Evolutionary conservation across 2,797 vertebrate genomes (phyloP).

Genomic region (Menidia menidia): DNA sequence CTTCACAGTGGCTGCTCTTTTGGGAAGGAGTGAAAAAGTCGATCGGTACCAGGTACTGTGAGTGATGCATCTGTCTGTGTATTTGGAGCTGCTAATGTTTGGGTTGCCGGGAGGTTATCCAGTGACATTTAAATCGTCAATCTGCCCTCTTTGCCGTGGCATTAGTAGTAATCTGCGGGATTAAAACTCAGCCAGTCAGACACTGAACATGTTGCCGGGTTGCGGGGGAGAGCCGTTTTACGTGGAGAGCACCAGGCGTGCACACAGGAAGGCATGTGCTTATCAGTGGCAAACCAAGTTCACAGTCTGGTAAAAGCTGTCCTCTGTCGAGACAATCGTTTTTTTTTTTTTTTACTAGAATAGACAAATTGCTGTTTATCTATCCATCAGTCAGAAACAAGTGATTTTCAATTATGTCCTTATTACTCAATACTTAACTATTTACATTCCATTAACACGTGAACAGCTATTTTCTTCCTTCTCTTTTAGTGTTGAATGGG

Average conservation of each 20-base stretch:
- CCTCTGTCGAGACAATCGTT: constrained; percentile 28
- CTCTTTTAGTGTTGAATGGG: not conserved
- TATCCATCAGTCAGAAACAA: constrained; percentile 6
- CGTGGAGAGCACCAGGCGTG: constrained; percentile 32
- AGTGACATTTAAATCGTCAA: constrained; percentile 83
- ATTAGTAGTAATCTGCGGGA: constrained; percentile 80
- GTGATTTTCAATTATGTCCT: constrained; percentile 8
- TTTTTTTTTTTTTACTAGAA: constrained; percentile 22
- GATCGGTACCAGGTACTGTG: constrained; percentile 71
- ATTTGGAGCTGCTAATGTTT: constrained; percentile 74
- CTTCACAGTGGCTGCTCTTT: constrained; percentile 34
- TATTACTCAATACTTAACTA: not conserved
- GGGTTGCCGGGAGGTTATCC: constrained; percentile 77
- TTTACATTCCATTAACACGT: not conserved
- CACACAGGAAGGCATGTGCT: constrained; percentile 38
- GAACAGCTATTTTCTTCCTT: not conserved
- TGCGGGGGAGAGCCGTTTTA: constrained; percentile 46
- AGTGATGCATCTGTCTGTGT: constrained; percentile 71
- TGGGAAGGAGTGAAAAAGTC: constrained; percentile 62
- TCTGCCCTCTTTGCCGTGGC: constrained; percentile 73
- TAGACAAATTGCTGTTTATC: not conserved
- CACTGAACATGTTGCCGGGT: constrained; percentile 63
- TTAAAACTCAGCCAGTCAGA: constrained; percentile 74
- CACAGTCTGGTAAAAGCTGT: constrained; percentile 43
- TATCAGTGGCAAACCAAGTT: constrained; percentile 51